Evolutionary conservation across 2,888 invertebrate genomes (phyloP), one percentile per base, ranked within the genome.

Genomic region (Zygothrica quintamaculata): DNA sequence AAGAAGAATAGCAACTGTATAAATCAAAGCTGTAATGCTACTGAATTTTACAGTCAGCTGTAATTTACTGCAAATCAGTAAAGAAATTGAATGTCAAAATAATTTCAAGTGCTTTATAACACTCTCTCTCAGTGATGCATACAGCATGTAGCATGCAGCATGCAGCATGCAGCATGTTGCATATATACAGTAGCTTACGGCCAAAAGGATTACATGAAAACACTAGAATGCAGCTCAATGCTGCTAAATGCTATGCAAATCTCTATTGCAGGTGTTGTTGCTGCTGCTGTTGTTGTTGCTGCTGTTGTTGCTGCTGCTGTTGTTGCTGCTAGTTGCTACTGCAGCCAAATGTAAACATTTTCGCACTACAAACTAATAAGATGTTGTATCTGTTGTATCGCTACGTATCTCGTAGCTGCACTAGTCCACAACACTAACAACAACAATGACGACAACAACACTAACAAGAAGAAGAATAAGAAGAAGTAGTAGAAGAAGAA

Each of bases 361-460:
- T 61, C 26, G 66, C 66, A 62, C 66, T 67, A 78, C 78, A 81
- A 78, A 78, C 85, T 81, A 84, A 84, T 80, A 80, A 82, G 82
- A 75, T 78, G 82, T 78, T 84, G 76, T 78, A 78, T 73, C 76
- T 68, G 36, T 48, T 56, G 67, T 46, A 51, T 52, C 61, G 61
- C 39, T 52, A 43, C 77, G 77, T 74, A 77, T 53, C 60, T 75
- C 47, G 13, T 44, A 36, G 25, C 53, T 36, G 48, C 56, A 47
- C 43, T 57, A 15, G 51, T 8, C n/a, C 29, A 50, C 48, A 58
- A 34, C 43, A 52, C 9, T 51, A 47, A 29, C 50, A 44, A 11
- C 57, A 39, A 7, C 40, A 62, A 16, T 37, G 31, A 25, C 36
- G 37, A 36, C 22, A 11, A 13, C 12, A 34, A 8, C 22, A 22